Evolutionary conservation across 2,888 invertebrate genomes (phyloP), one percentile per base, ranked within the genome.

Genomic region (Hololepta plana): DNA sequence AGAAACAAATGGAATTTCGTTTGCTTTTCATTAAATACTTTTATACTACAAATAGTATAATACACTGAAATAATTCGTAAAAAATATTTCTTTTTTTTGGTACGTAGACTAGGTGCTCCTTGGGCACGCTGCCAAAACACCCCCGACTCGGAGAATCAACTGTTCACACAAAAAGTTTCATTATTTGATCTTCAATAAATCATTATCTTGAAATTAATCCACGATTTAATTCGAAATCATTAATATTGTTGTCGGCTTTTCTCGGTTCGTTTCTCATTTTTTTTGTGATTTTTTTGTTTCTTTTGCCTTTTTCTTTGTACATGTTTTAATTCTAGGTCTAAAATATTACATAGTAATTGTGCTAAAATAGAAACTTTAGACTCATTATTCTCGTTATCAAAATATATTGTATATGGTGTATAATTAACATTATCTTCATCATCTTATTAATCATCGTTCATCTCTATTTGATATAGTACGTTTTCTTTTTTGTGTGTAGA

Each of bases 351-450:
- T 23, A 24, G 19, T 20, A 27, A 30, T 34, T 35, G 35, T 35
- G 35, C 35, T 35, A 35, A 31, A 48, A 48, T 48, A 48, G 43
- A 48, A 38, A 42, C 40, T 46, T 45, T 45, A 42, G 41, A 38
- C n/a, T n/a, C n/a, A n/a, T 40, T 8, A 8, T 17, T 25, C 41
- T 40, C 38, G 39, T 46, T 49, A 49, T 43, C 47, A 50, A 50
- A 50, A 50, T 50, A 50, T 49, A 50, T 46, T 47, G 40, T 39
- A 38, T 38, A 45, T 45, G n/a, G n/a, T n/a, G n/a, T n/a, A n/a
- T n/a, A n/a, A n/a, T n/a, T n/a, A n/a, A n/a, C n/a, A n/a, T n/a
- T n/a, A n/a, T n/a, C n/a, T n/a, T n/a, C n/a, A n/a, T n/a, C n/a
- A n/a, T n/a, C n/a, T n/a, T n/a, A n/a, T n/a, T n/a, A n/a, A n/a